Evolutionary conservation across 2,113 vertebrate genomes (phyloP).

Genomic region (Tringa solitaria): DNA sequence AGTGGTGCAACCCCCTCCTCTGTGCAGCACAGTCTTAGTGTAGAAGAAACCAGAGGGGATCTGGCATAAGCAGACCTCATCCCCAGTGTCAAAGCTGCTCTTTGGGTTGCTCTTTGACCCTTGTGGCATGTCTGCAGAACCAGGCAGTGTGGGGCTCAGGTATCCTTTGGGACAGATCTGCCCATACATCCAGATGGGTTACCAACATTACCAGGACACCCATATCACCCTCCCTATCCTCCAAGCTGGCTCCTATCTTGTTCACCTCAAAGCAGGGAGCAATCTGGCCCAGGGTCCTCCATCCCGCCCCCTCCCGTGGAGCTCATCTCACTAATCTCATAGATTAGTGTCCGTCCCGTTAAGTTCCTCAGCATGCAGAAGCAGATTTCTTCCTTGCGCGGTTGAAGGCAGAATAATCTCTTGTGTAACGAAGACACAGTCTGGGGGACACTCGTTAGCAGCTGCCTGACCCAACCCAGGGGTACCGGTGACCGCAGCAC

Average conservation of each 20-base stretch:
- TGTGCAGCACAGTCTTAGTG: background rate
- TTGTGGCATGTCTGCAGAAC: background rate
- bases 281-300: background rate
- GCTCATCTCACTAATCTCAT: background rate
- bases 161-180: background rate
- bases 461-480: accelerated
- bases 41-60: background rate
- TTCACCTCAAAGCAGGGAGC: background rate
- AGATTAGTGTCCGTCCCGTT: background rate
- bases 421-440: accelerated
- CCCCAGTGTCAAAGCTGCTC: background rate
- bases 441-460: accelerated
- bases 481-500: background rate
- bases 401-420: background rate
- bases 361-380: background rate
- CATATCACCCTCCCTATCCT: accelerated
- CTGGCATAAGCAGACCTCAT: background rate
- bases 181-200: background rate
- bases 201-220: background rate
- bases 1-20: accelerated
- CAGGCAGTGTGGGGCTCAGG: background rate
- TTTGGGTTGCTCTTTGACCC: background rate
- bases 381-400: background rate
- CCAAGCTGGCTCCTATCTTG: background rate
- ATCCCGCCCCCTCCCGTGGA: accelerated